A percentile compares a stretch with the other conserved stretches of the same genome.
These are phyloP conservation scores for Cloeon dipterum DNA, from an alignment of 2,888 invertebrate genomes.

Conservation along the genomic window DNA sequence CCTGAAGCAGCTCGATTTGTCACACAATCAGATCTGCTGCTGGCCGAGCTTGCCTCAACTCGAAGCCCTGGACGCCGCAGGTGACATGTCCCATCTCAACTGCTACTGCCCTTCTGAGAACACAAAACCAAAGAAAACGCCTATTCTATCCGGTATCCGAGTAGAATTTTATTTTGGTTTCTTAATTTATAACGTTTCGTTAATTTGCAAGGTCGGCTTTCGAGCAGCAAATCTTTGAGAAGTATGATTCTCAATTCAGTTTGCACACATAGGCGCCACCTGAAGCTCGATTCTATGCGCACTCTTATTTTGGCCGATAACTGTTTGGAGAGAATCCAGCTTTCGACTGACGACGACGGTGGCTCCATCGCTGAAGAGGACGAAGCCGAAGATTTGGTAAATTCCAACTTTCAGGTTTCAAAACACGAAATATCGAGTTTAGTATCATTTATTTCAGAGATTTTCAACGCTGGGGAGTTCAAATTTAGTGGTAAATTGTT, in stretches of 20 bases:
- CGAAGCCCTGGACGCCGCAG: slow-evolving; percentile 28
- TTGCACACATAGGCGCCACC: slow-evolving; percentile 64
- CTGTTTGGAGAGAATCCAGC: slow-evolving; percentile 50
- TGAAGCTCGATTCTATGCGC: slow-evolving; percentile 54
- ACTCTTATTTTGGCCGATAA: slow-evolving; percentile 75
- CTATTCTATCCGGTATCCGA: slow-evolving; percentile 1
- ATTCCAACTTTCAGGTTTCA: no score
- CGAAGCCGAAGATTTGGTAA: slow-evolving; percentile 14
- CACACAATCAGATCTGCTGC: slow-evolving; percentile 72
- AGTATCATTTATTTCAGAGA: no score
- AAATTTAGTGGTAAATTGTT: slow-evolving; percentile 1
- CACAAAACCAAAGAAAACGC: slow-evolving; percentile 3
- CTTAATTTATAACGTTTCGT: no score
- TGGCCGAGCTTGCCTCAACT: slow-evolving; percentile 74
- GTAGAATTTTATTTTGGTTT: no score
- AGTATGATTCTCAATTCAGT: slow-evolving; percentile 55
- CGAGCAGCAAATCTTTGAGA: slow-evolving; percentile 30
- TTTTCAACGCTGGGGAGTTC: background rate
- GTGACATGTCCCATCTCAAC: slow-evolving; percentile 40
- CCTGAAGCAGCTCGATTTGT: slow-evolving; percentile 77
- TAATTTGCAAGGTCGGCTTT: no score
- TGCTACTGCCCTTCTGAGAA: slow-evolving; percentile 35
- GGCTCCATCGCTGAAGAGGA: slow-evolving; percentile 15
- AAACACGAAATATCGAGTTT: no score
- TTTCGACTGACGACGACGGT: slow-evolving; percentile 61